phyloP scores from a whole-genome alignment of 2,888 invertebrate genomes.

The Andrena minutula region DNA sequence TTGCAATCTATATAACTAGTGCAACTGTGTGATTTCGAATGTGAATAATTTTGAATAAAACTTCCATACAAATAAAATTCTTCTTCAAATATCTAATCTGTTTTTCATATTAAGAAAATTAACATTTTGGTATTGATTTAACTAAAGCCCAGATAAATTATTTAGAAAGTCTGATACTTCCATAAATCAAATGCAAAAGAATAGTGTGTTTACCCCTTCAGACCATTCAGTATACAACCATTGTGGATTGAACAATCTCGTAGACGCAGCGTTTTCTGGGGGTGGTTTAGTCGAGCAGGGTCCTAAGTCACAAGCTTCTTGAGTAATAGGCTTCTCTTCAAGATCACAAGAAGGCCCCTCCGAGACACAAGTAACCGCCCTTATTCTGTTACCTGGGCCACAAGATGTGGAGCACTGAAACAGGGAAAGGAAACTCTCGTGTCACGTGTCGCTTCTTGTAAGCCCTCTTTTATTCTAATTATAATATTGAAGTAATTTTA shows the following conservation, averaged over 20 bases:
- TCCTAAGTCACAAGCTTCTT: constrained; percentile 87
- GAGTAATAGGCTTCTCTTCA: constrained; percentile 84
- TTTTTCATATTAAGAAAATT: not conserved
- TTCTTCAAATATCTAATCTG: too few species aligned
- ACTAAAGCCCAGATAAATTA: not conserved
- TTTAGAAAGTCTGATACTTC: not conserved
- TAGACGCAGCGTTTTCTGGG: constrained; percentile 37
- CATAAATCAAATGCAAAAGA: not conserved
- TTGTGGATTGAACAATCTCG: constrained; percentile 69
- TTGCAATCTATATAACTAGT: too few species aligned
- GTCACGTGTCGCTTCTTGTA: not conserved
- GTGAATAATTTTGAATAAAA: not conserved
- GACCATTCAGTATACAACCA: constrained; percentile 89
- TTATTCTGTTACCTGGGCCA: constrained; percentile 87
- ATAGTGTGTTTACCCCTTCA: constrained; percentile 72
- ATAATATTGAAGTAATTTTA: not conserved
- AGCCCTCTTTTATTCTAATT: not conserved
- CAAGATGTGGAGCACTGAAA: constrained; percentile 89
- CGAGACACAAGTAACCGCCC: constrained; percentile 86
- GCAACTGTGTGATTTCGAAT: too few species aligned
- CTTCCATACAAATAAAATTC: not conserved
- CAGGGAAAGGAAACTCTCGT: not conserved
- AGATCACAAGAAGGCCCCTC: constrained; percentile 69
- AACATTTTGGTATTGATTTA: not conserved
- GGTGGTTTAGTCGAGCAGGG: constrained; percentile 82